Conservation (phyloP, 2,888 invertebrate species). For the Cataglyphis altisquamis region DNA sequence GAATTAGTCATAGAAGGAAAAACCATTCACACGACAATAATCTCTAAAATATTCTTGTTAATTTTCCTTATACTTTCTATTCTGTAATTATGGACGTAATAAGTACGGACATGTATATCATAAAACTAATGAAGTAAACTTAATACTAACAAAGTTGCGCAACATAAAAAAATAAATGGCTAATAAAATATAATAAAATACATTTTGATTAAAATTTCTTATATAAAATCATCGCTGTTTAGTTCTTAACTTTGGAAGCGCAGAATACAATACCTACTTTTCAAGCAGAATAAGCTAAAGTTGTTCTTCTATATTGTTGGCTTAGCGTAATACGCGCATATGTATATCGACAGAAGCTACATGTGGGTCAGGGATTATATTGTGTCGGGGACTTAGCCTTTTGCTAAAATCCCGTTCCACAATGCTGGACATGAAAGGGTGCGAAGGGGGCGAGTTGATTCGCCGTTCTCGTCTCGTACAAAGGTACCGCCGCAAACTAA, state of each 20-base stretch:
- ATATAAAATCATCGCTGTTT: neutral
- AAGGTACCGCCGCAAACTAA: constrained; percentile 69
- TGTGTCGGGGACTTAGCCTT: constrained; percentile 10
- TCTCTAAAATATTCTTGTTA: neutral
- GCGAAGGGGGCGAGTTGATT: constrained; percentile 8
- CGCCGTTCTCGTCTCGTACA: constrained; percentile 52
- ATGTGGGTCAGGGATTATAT: constrained; percentile 32
- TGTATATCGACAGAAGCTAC: neutral
- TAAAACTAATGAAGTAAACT: neutral
- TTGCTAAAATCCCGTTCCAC: constrained; percentile 30
- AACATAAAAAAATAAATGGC: neutral
- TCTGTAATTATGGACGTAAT: neutral
- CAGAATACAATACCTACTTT: neutral
- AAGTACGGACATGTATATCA: neutral
- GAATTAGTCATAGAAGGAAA: neutral
- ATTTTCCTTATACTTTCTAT: neutral
- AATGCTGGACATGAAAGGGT: constrained; percentile 9
- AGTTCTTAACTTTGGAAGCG: neutral
- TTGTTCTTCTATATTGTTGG: neutral
- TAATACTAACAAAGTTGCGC: neutral
- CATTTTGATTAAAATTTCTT: constrained; percentile 5
- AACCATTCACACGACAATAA: neutral
- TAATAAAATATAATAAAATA: neutral
- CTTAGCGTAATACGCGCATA: neutral
- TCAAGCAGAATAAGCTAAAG: neutral